Evolutionary conservation across 2,797 vertebrate genomes (phyloP).

Genomic region (Artibeus lituratus): DNA sequence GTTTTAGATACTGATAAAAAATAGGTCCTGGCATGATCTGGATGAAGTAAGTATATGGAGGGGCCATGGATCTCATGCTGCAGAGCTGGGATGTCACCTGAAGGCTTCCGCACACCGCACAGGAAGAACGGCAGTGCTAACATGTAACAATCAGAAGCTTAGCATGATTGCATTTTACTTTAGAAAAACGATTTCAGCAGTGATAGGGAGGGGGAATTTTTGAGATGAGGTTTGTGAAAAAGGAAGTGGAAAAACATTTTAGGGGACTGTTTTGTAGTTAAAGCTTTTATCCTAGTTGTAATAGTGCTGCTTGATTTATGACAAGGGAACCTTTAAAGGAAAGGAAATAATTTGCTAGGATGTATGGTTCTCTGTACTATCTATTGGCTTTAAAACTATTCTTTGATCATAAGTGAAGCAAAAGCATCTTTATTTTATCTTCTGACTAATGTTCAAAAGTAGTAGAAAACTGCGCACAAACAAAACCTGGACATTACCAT

Average conservation of each 20-base stretch:
- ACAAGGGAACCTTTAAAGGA: background rate
- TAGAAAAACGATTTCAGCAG: background rate
- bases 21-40: too few species aligned
- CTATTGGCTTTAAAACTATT: background rate
- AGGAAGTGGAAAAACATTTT: background rate
- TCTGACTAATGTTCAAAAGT: constrained; percentile 1
- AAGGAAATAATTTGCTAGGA: background rate
- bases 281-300: background rate
- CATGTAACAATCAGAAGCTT: too few species aligned
- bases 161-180: too few species aligned
- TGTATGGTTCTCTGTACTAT: background rate
- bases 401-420: background rate
- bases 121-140: too few species aligned
- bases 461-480: background rate
- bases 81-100: too few species aligned
- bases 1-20: too few species aligned
- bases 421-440: background rate
- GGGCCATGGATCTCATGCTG: too few species aligned
- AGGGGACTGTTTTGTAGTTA: background rate
- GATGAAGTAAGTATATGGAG: too few species aligned
- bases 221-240: background rate
- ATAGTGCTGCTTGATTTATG: background rate
- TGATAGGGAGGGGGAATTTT: background rate
- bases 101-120: too few species aligned
- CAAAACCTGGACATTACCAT: background rate